Base-by-base conservation (phyloP, 1,140 invertebrate genomes). In the Drosophila lowei region DNA sequence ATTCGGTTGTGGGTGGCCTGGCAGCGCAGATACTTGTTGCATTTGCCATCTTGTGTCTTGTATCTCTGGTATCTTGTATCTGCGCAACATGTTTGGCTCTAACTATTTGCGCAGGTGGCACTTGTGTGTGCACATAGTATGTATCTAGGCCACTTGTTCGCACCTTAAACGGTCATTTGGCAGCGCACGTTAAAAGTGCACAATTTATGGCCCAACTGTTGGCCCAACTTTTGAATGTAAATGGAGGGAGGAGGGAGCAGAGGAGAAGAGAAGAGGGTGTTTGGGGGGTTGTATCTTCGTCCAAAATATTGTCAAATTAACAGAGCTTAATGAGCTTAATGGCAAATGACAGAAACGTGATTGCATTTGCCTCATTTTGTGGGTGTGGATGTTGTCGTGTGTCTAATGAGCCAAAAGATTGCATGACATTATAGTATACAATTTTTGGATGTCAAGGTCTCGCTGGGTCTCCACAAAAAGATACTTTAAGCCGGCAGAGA, bases 141-240 rank as follows among this genome's bases (percentile, higher is more conserved):
- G 60, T 67, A 88, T 83, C 72, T 90, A 74, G 88, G 89, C 72
- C 84, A 90, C 59, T 90, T 90, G 80, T 61, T 76, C 66, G 57
- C 76, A 71, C 89, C 89, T 86, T 89, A 83, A 89, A 85, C 56
- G 73, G 86, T 9, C 71, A 66, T 64, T 75, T 43, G 65, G 64
- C 63, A 41, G 3, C 11, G 47, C 38, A 70, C 50, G 49, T 54
- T 66, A 70, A 23, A 15, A 25, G 64, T 62, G 23, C 65, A 80
- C 25, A 59, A 83, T 88, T 70, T 88, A 81, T 86, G 71, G 42
- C 38, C 50, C 41, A 54, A 61, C 59, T 50, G 48, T 34, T 57
- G 42, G 41, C 16, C 16, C 28, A 28, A 42, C 53, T 62, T 28
- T 38, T 15, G 18, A 59, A 53, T 18, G 11, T 49, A 41, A 38